Evolutionary conservation across 2,113 vertebrate genomes (phyloP), one percentile per base, ranked within the genome.

Genomic region (Antechinus stuartii): DNA sequence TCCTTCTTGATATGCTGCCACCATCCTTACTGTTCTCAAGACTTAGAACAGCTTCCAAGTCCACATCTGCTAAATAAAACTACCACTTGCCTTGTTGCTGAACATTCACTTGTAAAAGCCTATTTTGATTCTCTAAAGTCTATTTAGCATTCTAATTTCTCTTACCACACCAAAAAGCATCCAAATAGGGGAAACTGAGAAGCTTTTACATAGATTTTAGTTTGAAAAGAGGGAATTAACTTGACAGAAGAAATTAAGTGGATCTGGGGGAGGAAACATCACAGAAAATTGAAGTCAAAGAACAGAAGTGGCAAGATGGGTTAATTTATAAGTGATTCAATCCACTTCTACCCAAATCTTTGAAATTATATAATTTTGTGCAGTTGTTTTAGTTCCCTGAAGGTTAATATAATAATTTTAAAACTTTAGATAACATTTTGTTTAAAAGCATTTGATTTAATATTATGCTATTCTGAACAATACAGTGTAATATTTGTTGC

Each of bases 11-110:
- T 93, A 96, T n/a, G 35, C 50, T 95, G 30, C 27, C 57, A 54
- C 11, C 91, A 95, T 95, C 95, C 89, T 52, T 96, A 96, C 76
- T 94, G 49, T 47, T 94, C 94, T 94, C 23, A 10, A 93, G n/a
- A 7, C 30, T 14, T 96, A 92, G 95, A 92, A 96, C 91, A 61
- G 84, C 53, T 96, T 96, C 49, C 91, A 92, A 84, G 53, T 8
- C 9, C 93, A 55, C 4, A 92, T 89, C 84, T 55, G 27, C 22
- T 23, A 61, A 92, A 56, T 90, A 55, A 96, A 92, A 42, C 26
- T 1, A 89, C 3, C 46, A 92, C 92, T 89, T 46, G 4, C 8
- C 8, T 42, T 56, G 16, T 91, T 94, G 52, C 16, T 14, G 6
- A 53, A 42, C 1, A 53, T 22, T 91, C 26, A 93, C 53, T 61